A percentile compares a stretch with the other conserved stretches of the same genome.
Conservation (phyloP, 2,888 invertebrate species). For the Cistogaster globosa region DNA sequence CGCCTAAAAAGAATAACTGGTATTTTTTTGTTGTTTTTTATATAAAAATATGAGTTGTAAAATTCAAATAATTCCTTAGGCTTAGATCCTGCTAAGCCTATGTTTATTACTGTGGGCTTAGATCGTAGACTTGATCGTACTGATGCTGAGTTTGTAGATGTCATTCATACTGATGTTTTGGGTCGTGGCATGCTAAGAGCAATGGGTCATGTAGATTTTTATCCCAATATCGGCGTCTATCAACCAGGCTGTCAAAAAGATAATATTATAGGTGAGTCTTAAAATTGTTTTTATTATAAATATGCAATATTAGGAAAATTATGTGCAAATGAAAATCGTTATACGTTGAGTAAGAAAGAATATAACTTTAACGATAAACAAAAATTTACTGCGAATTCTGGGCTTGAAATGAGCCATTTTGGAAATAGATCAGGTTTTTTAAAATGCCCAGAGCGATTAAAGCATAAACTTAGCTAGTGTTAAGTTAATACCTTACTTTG, state of each 20-base stretch:
- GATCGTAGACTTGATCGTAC: slow-evolving; percentile 84
- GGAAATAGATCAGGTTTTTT: too few species aligned
- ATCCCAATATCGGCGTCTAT: slow-evolving; percentile 84
- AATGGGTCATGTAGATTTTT: slow-evolving; percentile 85
- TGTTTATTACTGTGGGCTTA: slow-evolving; percentile 84
- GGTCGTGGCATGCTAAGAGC: slow-evolving; percentile 84
- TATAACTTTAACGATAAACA: too few species aligned
- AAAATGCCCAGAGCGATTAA: too few species aligned
- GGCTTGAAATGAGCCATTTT: too few species aligned
- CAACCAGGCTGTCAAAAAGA: slow-evolving; percentile 85
- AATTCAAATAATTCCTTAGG: slow-evolving; percentile 80
- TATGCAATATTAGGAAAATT: too few species aligned
- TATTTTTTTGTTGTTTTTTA: slow-evolving; percentile 72
- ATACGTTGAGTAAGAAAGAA: too few species aligned
- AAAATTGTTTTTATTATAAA: background rate
- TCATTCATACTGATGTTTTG: slow-evolving; percentile 86
- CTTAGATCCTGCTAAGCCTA: slow-evolving; percentile 87
- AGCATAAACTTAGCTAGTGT: too few species aligned
- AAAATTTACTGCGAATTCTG: too few species aligned
- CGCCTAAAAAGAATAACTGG: slow-evolving; percentile 85
- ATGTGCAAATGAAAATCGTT: too few species aligned
- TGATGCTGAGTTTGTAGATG: slow-evolving; percentile 87
- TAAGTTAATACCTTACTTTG: too few species aligned
- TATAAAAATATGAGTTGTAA: background rate
- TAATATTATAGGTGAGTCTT: slow-evolving; percentile 71